Conservation (phyloP, 2,888 invertebrate species). For the Cyaniris semiargus region DNA sequence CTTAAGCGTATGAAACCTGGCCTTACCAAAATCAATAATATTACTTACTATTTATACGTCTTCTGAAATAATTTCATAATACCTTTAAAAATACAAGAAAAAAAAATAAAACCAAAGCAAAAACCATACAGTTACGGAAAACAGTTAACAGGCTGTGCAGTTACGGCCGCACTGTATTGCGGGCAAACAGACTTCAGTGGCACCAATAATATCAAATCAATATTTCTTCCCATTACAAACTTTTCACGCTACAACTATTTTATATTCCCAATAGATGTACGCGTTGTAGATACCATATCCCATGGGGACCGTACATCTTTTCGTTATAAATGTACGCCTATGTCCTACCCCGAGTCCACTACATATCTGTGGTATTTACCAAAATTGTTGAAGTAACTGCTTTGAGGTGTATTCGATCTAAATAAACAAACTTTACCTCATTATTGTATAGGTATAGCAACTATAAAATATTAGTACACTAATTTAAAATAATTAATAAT, state of each 20-base stretch:
- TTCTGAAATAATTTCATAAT: too few relatives aligned
- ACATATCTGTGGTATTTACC: too few relatives aligned
- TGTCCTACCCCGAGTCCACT: too few relatives aligned
- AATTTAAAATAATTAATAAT: too few relatives aligned
- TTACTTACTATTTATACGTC: not conserved
- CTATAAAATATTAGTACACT: too few relatives aligned
- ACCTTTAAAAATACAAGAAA: not conserved
- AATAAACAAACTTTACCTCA: too few relatives aligned
- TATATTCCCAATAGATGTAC: not conserved
- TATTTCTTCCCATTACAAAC: not conserved
- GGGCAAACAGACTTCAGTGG: slow-evolving; percentile 8
- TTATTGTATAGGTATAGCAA: too few relatives aligned
- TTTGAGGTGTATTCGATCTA: too few relatives aligned
- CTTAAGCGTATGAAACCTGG: not conserved
- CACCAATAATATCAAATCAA: slow-evolving; percentile 15
- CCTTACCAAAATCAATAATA: not conserved
- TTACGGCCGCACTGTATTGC: not conserved
- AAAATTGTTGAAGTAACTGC: too few relatives aligned
- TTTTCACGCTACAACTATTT: not conserved
- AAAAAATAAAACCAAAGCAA: not conserved
- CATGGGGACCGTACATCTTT: too few relatives aligned
- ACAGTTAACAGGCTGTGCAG: slow-evolving; percentile 14
- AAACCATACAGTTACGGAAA: not conserved
- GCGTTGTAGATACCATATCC: too few relatives aligned
- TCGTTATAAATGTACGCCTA: too few relatives aligned